Conservation (phyloP, 2,113 vertebrate species). For the Saiga tatarica region DNA sequence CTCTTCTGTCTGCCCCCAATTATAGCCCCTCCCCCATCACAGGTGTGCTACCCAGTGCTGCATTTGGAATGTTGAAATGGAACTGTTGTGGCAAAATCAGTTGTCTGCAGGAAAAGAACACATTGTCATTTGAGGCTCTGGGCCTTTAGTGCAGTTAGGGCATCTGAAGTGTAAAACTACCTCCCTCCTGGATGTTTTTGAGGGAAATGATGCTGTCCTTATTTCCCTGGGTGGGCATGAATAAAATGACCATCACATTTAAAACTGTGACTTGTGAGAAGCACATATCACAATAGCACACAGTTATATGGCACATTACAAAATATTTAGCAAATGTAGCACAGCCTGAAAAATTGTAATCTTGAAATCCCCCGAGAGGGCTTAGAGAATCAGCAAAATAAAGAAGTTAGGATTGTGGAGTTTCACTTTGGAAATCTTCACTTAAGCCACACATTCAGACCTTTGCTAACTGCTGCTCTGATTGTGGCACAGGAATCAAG, state of each 20-base stretch:
- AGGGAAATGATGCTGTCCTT: background rate
- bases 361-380: conserved; percentile 53
- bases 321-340: background rate
- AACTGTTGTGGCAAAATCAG: background rate
- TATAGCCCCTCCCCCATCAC: background rate
- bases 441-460: background rate
- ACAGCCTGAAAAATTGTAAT: conserved; percentile 8
- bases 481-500: background rate
- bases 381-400: background rate
- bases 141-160: background rate
- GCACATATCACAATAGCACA: background rate
- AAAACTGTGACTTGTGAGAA: background rate
- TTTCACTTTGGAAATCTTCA: conserved; percentile 11
- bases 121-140: background rate
- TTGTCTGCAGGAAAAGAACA: background rate
- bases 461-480: background rate
- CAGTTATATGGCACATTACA: background rate
- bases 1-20: background rate
- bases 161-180: background rate
- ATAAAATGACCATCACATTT: conserved; percentile 6
- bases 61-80: background rate
- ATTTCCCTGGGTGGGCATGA: background rate
- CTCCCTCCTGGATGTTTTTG: background rate
- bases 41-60: background rate
- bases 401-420: background rate